Evolutionary conservation across 2,797 vertebrate genomes (phyloP).

Genomic region (Liparis tanakae): DNA sequence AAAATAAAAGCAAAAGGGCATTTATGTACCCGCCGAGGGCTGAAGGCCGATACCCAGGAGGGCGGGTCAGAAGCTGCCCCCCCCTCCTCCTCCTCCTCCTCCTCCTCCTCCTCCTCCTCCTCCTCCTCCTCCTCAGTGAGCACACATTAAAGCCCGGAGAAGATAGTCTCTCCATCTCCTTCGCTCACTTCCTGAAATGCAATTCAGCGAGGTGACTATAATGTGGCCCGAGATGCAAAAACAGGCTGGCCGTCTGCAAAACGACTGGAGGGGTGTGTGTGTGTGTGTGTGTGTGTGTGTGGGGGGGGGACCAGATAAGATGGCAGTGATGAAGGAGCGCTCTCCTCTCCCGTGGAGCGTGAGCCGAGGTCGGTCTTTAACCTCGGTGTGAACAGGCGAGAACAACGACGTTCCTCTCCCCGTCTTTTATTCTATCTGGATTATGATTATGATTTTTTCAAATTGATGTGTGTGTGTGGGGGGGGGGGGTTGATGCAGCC

Average conservation of each 20-base stretch:
- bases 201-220: conserved; percentile 82
- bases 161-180: conserved; percentile 43
- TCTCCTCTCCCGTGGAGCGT: conserved; percentile 42
- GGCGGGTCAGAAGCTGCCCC: conserved; percentile 40
- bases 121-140: conserved; percentile 27
- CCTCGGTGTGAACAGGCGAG: not conserved
- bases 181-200: conserved; percentile 69
- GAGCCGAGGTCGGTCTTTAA: conserved; percentile 13
- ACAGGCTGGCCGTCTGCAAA: conserved; percentile 75
- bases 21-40: conserved; percentile 26
- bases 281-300: too few species aligned
- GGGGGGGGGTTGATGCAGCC: too few species aligned
- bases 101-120: conserved; percentile 16
- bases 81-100: conserved; percentile 18
- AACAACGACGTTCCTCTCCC: not conserved
- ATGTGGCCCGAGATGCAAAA: conserved; percentile 75
- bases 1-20: conserved; percentile 53
- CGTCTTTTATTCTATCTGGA: conserved; percentile 17
- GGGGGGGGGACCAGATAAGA: conserved; percentile 52
- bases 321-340: conserved; percentile 52
- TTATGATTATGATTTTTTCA: conserved; percentile 22
- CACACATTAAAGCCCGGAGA: conserved; percentile 55
- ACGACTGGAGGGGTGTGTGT: not conserved
- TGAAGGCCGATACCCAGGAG: conserved; percentile 60
- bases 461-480: too few species aligned